Evolutionary conservation across 2,888 invertebrate species (phyloP).

Genomic region (Melinopterus prodromus): DNA sequence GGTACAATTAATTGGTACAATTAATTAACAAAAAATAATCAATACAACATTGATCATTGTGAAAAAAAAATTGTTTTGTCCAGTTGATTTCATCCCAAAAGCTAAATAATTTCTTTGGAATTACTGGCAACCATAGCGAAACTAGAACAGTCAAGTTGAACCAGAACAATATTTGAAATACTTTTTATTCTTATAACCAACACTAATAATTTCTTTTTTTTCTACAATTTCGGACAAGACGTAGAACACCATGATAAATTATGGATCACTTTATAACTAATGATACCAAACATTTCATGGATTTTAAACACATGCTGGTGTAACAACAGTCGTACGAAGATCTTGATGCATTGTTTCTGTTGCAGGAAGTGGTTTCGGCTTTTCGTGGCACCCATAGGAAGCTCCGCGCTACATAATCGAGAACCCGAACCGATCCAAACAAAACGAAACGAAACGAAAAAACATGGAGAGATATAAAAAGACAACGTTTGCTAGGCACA

Average conservation of each 20-base stretch:
- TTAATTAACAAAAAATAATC: too few relatives aligned
- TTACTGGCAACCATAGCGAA: too few relatives aligned
- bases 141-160: too few relatives aligned
- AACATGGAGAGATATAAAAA: slow-evolving; percentile 18
- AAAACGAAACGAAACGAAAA: slow-evolving; percentile 16
- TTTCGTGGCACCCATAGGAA: slow-evolving; percentile 8
- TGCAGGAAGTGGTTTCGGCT: slow-evolving; percentile 32
- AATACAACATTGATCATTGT: too few relatives aligned
- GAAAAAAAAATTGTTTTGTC: too few relatives aligned
- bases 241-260: background rate
- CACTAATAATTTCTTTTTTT: background rate
- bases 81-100: too few relatives aligned
- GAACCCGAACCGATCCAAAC: background rate
- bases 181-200: background rate
- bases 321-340: slow-evolving; percentile 19
- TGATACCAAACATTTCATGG: background rate
- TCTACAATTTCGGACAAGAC: background rate
- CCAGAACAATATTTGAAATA: background rate
- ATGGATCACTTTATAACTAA: background rate
- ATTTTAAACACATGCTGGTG: background rate
- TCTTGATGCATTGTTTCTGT: slow-evolving; percentile 34
- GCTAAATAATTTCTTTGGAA: too few relatives aligned
- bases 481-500: slow-evolving; percentile 69
- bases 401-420: background rate
- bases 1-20: too few relatives aligned